phyloP scores from a whole-genome alignment of 2,888 invertebrate genomes.

The Drymonia ruficornis region DNA sequence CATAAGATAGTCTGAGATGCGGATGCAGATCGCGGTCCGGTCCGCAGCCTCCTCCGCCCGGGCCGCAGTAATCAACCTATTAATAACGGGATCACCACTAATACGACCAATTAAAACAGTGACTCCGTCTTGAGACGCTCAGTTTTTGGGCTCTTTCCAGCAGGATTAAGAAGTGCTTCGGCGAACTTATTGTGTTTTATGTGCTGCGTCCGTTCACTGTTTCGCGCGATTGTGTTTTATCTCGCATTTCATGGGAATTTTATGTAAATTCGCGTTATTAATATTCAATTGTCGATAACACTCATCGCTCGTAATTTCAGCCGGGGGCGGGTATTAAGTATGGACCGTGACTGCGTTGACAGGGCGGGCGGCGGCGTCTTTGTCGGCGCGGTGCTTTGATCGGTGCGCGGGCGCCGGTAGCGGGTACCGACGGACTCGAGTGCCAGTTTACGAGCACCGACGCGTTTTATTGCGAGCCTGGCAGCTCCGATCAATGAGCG shows the following conservation, averaged over 20 bases:
- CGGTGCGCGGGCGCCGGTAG: conserved; percentile 75
- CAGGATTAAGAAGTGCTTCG: conserved; percentile 68
- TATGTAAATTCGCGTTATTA: conserved; percentile 66
- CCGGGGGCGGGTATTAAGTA: conserved; percentile 68
- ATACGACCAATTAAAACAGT: conserved; percentile 82
- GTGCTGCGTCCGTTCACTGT: conserved; percentile 31
- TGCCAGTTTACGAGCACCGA: conserved; percentile 78
- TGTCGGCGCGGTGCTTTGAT: conserved; percentile 75
- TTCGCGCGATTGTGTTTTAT: conserved; percentile 47
- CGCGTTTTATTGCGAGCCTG: conserved; percentile 72
- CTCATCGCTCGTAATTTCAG: conserved; percentile 72
- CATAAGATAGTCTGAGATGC: conserved; percentile 50
- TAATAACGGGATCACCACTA: conserved; percentile 80
- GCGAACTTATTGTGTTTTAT: conserved; percentile 57
- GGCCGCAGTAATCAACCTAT: conserved; percentile 82
- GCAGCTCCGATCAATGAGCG: conserved; percentile 69
- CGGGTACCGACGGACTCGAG: conserved; percentile 60
- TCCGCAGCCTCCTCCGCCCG: conserved; percentile 37
- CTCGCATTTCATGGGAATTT: conserved; percentile 54
- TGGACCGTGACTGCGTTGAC: conserved; percentile 79
- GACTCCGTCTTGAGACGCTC: conserved; percentile 78
- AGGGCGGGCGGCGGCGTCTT: conserved; percentile 70
- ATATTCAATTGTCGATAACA: conserved; percentile 75
- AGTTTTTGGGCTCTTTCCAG: conserved; percentile 83
- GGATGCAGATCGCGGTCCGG: conserved; percentile 45